phyloP scores from a whole-genome alignment of 2,888 invertebrate species.

The Dolichomitus sp. region DNA sequence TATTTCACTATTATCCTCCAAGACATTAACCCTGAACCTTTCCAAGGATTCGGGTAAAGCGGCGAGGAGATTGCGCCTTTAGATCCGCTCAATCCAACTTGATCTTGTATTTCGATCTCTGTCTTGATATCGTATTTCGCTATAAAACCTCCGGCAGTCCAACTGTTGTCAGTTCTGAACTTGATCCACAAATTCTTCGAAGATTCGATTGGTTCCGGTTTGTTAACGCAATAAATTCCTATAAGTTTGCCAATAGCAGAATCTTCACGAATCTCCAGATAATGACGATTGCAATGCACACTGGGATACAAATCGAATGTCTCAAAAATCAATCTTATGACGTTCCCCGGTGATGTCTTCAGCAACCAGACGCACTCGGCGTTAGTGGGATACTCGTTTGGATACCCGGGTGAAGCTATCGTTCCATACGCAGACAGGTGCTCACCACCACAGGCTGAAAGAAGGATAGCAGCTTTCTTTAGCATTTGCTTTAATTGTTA shows the following conservation, averaged over 20 bases:
- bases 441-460: constrained; percentile 90
- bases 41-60: constrained; percentile 89
- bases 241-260: constrained; percentile 89
- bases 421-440: constrained; percentile 88
- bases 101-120: no score
- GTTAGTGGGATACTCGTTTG: constrained; percentile 90
- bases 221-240: constrained; percentile 92
- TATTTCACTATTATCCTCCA: constrained; percentile 92
- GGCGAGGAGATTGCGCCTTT: constrained; percentile 93
- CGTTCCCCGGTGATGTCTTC: constrained; percentile 90
- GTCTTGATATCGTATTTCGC: constrained; percentile 89
- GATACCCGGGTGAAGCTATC: constrained; percentile 91
- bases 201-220: constrained; percentile 87
- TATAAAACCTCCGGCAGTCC: constrained; percentile 91
- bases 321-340: constrained; percentile 89
- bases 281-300: constrained; percentile 94
- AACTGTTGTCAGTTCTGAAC: constrained; percentile 90
- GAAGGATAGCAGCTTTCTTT: neutral
- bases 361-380: constrained; percentile 93
- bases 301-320: constrained; percentile 91
- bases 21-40: constrained; percentile 85
- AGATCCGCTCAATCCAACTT: constrained; percentile 88
- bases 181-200: constrained; percentile 91
- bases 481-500: neutral
- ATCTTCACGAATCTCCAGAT: constrained; percentile 93